Percentiles rank a stretch among this genome's conserved stretches.
Conservation (phyloP, 2,888 invertebrate genomes). For the Xestia c-nigrum region DNA sequence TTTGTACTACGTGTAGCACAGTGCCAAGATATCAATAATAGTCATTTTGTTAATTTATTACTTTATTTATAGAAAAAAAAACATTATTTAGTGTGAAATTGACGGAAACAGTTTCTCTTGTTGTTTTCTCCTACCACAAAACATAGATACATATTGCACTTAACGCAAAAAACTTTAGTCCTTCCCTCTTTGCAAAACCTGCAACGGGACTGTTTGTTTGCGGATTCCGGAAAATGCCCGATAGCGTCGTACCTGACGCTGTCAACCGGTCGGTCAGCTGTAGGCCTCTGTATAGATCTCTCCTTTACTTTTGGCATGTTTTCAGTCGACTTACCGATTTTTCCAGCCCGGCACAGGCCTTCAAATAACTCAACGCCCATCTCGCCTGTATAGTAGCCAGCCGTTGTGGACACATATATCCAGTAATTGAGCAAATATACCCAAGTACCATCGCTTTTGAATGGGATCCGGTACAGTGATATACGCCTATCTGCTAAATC, state of each 20-base stretch:
- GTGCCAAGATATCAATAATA: no score
- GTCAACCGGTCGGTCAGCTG: background rate
- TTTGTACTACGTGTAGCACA: no score
- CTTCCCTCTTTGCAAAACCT: conserved; percentile 16
- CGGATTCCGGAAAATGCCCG: conserved; percentile 12
- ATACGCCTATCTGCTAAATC: no score
- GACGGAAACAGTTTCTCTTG: no score
- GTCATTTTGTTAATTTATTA: no score
- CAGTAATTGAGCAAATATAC: background rate
- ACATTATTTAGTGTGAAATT: no score
- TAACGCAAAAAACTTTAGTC: conserved; percentile 1
- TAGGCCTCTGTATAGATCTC: background rate
- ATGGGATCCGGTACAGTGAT: conserved; percentile 2
- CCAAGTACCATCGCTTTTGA: background rate
- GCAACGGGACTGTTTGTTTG: conserved; percentile 12
- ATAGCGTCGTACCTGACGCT: conserved; percentile 4
- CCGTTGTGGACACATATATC: background rate
- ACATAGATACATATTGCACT: no score
- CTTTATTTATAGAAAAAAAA: no score
- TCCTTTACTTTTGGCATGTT: background rate
- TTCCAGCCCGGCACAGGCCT: conserved; percentile 2
- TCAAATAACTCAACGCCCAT: conserved; percentile 12
- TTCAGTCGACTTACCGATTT: background rate
- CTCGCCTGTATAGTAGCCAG: conserved; percentile 8
- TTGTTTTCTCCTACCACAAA: no score